A percentile compares a stretch with the other conserved stretches of the same genome.
Conservation (phyloP, 2,888 invertebrate species). For the Quadroppia sp. region DNA sequence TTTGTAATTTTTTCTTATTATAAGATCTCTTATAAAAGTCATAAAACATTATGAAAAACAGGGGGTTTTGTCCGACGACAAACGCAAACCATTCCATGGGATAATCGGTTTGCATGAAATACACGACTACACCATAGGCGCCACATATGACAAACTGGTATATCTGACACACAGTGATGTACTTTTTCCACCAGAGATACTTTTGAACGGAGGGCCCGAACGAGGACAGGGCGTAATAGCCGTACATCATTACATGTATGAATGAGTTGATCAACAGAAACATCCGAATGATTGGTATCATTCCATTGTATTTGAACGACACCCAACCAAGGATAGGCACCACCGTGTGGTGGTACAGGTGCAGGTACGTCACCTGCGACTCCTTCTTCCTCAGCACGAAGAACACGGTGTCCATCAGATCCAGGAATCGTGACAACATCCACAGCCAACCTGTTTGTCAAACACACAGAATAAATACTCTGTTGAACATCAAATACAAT, state of each 20-base stretch:
- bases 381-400: conserved; percentile 36
- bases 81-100: conserved; percentile 41
- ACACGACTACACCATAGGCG: conserved; percentile 33
- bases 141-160: conserved; percentile 34
- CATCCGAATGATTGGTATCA: conserved; percentile 34
- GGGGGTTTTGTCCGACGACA: conserved; percentile 38
- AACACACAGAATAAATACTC: neutral
- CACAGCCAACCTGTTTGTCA: conserved; percentile 18
- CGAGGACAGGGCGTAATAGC: conserved; percentile 34
- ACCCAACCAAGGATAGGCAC: conserved; percentile 40
- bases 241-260: conserved; percentile 38
- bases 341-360: conserved; percentile 39
- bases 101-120: conserved; percentile 39
- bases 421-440: conserved; percentile 13
- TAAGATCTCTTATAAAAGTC: conserved; percentile 38
- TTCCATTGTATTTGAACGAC: conserved; percentile 38
- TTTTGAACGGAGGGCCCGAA: conserved; percentile 39
- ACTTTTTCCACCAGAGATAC: conserved; percentile 41
- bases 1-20: neutral
- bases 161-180: conserved; percentile 35
- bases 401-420: conserved; percentile 39
- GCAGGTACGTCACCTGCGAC: conserved; percentile 34
- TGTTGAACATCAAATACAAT: neutral
- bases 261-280: conserved; percentile 32
- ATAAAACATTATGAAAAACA: conserved; percentile 40